phyloP scores from a whole-genome alignment of 2,888 invertebrate species.

The Dendrolimus houi region DNA sequence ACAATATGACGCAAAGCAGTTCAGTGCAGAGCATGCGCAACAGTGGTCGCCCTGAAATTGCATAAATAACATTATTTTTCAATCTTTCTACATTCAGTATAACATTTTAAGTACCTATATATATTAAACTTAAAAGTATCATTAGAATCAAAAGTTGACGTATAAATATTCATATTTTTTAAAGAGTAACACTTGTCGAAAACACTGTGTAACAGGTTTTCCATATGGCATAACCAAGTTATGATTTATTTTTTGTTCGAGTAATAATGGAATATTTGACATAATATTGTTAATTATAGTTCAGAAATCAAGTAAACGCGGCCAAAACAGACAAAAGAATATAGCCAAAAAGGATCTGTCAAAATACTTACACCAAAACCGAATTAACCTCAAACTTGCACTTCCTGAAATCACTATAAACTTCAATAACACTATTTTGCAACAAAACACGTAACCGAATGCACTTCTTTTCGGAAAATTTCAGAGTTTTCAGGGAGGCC shows the following conservation, averaged over 20 bases:
- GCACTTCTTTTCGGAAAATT: constrained; percentile 39
- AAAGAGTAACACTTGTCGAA: too few species aligned
- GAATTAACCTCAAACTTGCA: constrained; percentile 21
- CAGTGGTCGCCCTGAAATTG: constrained; percentile 26
- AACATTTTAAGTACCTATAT: too few species aligned
- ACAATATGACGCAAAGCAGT: constrained; percentile 43
- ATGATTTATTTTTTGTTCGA: too few species aligned
- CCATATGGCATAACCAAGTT: too few species aligned
- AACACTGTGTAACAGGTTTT: too few species aligned
- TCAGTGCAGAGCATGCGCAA: constrained; percentile 36
- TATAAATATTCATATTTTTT: too few species aligned
- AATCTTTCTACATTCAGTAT: background rate
- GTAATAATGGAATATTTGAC: too few species aligned
- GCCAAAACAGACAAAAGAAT: background rate
- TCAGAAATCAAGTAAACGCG: too few species aligned
- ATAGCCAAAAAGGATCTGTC: constrained; percentile 21
- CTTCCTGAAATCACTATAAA: constrained; percentile 33
- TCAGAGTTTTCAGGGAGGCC: constrained; percentile 56
- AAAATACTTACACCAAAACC: constrained; percentile 52
- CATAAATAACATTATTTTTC: constrained; percentile 32
- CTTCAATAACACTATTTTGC: constrained; percentile 25
- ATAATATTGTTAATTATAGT: too few species aligned
- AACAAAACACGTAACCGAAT: constrained; percentile 18
- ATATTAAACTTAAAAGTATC: too few species aligned
- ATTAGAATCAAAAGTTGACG: too few species aligned